Evolutionary conservation across 2,797 vertebrate genomes (phyloP), one percentile per base, ranked within the genome.

Genomic region (Leptodactylus fallax): DNA sequence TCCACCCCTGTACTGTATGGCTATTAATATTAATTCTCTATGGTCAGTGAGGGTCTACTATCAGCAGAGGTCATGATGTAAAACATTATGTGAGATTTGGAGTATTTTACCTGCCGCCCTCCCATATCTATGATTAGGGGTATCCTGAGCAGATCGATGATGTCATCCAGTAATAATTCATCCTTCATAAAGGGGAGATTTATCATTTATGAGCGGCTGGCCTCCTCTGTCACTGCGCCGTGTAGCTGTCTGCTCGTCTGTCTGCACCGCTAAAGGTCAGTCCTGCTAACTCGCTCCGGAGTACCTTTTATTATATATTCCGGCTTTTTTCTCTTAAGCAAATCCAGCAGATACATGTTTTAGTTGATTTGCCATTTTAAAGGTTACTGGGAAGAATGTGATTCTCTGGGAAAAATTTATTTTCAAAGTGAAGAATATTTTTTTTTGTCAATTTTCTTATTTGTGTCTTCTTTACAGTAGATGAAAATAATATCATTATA

Each of bases 191-290:
- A 67, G 51, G 47, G 61, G 14, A 65, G 61, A 81, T 65, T 45
- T 55, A 67, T 82, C 47, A 71, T 71, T 53, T 12, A 11, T 71
- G 49, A n/a, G 65, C 63, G 23, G 7, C 63, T 16, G 1, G 47
- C 10, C 53, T 14, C 11, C 13, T 5, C 63, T 12, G 63, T 83
- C 23, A 69, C 53, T 27, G 72, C 69, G 27, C 65, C 3, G 11
- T 71, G 81, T 72, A 83, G 58, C 74, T 36, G 67, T 83, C 81
- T 83, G 49, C 49, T 67, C n/a, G 10, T 36, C 81, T 83, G 81
- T 83, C 65, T 83, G 81, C 67, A 25, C 51, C n/a, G 17, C 55
- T 83, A 83, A 83, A 83, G 81, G 81, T 83, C 81, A 83, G 49
- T 19, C 47, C 63, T 71, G 81, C 65, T 71, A 23, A 56, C 81